These are phyloP conservation scores for Sebastes oblongus DNA, from an alignment of 2,797 vertebrate species.

Conservation along the genomic window DNA sequence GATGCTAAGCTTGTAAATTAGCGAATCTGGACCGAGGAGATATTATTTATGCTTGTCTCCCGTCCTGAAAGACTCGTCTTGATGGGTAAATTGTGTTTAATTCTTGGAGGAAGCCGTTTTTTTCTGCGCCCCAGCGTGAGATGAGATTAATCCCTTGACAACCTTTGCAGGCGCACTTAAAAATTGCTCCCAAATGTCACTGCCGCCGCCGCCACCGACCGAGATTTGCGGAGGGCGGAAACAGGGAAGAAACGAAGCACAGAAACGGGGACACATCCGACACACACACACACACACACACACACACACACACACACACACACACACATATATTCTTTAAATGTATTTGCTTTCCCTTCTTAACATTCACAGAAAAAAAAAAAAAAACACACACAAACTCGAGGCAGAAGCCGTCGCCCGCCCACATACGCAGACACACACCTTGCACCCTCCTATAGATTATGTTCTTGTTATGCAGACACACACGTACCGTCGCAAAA, in stretches of 20 bases:
- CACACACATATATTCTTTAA: slow-evolving; percentile 36
- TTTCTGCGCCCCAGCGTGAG: slow-evolving; percentile 83
- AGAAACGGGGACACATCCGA: slow-evolving; percentile 61
- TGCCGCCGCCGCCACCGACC: slow-evolving; percentile 36
- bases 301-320: slow-evolving; percentile 16
- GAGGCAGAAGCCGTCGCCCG: slow-evolving; percentile 66
- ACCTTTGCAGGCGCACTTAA: slow-evolving; percentile 84
- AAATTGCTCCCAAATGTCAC: slow-evolving; percentile 86
- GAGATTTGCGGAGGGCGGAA: slow-evolving; percentile 74
- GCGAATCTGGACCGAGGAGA: slow-evolving; percentile 87
- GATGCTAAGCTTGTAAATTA: slow-evolving; percentile 88
- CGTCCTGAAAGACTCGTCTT: slow-evolving; percentile 84
- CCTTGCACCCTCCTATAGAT: slow-evolving; percentile 79
- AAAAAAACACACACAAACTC: slow-evolving; percentile 39
- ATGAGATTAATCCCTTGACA: slow-evolving; percentile 89
- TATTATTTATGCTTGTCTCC: slow-evolving; percentile 89
- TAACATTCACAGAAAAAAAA: slow-evolving; percentile 38
- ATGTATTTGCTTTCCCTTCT: slow-evolving; percentile 61
- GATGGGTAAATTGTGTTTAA: slow-evolving; percentile 88
- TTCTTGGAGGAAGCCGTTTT: slow-evolving; percentile 85
- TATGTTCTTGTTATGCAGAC: slow-evolving; percentile 76
- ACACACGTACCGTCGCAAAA: slow-evolving; percentile 54
- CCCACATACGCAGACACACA: slow-evolving; percentile 72
- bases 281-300: slow-evolving; percentile 14
- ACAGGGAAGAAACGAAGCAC: slow-evolving; percentile 35